These are phyloP conservation scores for Trimorus sp. DNA, from an alignment of 2,888 invertebrate species.

Conservation along the genomic window DNA sequence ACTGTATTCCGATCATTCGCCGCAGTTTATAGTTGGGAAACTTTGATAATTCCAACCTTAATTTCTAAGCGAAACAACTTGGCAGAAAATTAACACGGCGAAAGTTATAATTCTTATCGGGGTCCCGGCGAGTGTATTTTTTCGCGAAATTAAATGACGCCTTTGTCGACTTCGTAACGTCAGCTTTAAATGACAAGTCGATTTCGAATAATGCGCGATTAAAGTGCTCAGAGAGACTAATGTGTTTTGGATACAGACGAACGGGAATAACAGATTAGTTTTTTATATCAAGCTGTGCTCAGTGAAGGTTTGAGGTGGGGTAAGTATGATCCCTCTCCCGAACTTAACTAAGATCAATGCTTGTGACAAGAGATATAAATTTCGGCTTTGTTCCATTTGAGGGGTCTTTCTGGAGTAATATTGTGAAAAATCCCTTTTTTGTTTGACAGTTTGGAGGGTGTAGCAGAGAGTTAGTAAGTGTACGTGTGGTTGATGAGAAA, in stretches of 20 bases:
- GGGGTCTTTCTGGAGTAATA: no score
- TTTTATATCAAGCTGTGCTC: conserved; percentile 15
- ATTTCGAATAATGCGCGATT: not conserved
- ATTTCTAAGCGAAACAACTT: conserved; percentile 46
- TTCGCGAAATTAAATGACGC: conserved; percentile 20
- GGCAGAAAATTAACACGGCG: conserved; percentile 37
- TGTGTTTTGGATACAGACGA: conserved; percentile 17
- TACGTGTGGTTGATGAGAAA: no score
- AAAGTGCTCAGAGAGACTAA: conserved; percentile 1
- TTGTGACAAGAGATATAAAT: not conserved
- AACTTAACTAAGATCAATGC: conserved; percentile 19
- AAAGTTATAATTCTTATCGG: conserved; percentile 46
- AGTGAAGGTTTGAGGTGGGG: conserved; percentile 4
- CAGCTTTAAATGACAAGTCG: conserved; percentile 18
- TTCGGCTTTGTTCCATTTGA: no score
- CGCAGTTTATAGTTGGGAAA: conserved; percentile 35
- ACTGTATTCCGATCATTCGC: conserved; percentile 34
- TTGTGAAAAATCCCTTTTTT: no score
- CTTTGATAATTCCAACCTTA: conserved; percentile 48
- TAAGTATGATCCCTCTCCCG: not conserved
- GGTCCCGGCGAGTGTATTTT: conserved; percentile 32
- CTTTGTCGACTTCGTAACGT: conserved; percentile 7
- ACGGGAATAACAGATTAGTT: conserved; percentile 8
- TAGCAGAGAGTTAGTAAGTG: no score
- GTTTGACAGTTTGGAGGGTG: no score